Base-by-base conservation (phyloP, 2,888 invertebrate species). In the Drosophila stalkeri region DNA sequence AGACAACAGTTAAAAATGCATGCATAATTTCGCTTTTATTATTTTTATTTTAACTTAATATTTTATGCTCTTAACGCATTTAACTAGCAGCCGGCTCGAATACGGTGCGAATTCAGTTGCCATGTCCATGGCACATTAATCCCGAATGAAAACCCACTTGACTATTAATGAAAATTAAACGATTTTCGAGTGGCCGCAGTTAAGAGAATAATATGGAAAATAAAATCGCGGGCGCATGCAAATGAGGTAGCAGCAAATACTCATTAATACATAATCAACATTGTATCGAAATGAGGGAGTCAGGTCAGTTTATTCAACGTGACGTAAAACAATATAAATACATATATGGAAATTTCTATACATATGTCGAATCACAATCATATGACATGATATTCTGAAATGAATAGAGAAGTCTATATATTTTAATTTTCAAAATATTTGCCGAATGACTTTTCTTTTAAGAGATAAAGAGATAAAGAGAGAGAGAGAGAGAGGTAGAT, bases 121-220 rank as follows among this genome's bases (percentile, higher is more conserved):
- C 68, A 61, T 44, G 41, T 51, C 49, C 73, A 79, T 75, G 89
- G 77, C 71, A 79, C 81, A 90, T 90, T 90, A 90, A 89, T 82
- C 80, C 68, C 56, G 62, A 71, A 81, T 80, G 86, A 78, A 79
- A 86, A 72, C 73, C 71, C 86, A 77, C 88, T 75, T 74, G 77
- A 82, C 81, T 85, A 81, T 90, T 90, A 89, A 91, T 89, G 89
- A 85, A 90, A 85, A 89, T 91, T 91, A 91, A 89, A 89, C 89
- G 90, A 75, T 89, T 89, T 89, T 91, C 90, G 79, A 88, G 79
- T 79, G 80, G 64, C 80, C 80, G 56, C 77, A 71, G 67, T 66
- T 76, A 68, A 57, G 62, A 61, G 73, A 61, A 56, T 46, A 60
- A 61, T 60, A 33, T 43, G 63, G 62, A 69, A 52, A n/a, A 52